Conservation (phyloP, 1,140 invertebrate species). For the Hormaphis cornu region DNA sequence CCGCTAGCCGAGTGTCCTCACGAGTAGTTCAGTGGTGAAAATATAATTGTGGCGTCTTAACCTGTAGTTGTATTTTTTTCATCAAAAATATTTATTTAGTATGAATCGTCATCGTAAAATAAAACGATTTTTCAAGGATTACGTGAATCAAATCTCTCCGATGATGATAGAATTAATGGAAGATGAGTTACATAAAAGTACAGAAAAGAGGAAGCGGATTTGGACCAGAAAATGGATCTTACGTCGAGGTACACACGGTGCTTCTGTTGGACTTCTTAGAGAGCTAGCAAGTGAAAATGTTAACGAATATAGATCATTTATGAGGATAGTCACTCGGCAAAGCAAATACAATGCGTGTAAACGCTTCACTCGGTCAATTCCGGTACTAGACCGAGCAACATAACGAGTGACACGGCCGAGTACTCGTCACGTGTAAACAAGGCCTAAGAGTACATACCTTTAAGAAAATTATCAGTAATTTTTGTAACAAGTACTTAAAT, state of each 20-base stretch:
- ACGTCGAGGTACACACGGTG: background rate
- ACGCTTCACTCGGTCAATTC: too few species aligned
- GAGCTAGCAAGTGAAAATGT: background rate
- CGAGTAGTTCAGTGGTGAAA: background rate
- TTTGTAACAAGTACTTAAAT: too few species aligned
- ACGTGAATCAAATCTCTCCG: too few species aligned
- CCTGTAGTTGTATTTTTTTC: background rate
- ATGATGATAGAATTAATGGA: too few species aligned
- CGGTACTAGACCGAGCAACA: too few species aligned
- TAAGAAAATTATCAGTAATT: too few species aligned
- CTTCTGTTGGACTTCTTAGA: background rate
- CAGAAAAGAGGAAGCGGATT: background rate
- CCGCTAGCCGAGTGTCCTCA: too few species aligned
- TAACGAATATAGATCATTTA: background rate
- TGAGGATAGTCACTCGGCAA: too few species aligned
- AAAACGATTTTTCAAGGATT: background rate
- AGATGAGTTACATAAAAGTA: background rate
- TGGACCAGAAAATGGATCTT: background rate
- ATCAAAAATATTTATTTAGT: background rate
- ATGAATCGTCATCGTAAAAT: background rate
- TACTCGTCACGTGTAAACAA: too few species aligned
- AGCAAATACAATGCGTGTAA: too few species aligned
- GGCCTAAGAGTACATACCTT: too few species aligned
- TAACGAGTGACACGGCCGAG: too few species aligned
- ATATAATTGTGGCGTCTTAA: background rate